Conservation (phyloP, 1,140 invertebrate genomes). For the Tetranychus cinnabarinus region DNA sequence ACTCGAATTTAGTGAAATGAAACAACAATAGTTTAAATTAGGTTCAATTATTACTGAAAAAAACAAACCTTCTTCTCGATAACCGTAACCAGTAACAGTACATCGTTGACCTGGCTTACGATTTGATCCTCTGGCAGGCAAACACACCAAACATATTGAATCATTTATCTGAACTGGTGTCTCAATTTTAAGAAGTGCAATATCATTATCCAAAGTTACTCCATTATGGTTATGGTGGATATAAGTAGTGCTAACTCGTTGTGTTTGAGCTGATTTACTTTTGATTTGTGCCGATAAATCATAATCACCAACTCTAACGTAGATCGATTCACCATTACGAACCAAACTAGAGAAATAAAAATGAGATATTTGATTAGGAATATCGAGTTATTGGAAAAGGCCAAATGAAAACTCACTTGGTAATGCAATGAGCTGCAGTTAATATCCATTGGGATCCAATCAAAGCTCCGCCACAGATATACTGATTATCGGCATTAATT, state of each 20-base stretch:
- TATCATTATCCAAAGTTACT: constrained; percentile 76
- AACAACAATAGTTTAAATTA: background rate
- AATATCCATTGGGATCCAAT: constrained; percentile 84
- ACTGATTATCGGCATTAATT: constrained; percentile 76
- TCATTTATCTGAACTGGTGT: constrained; percentile 65
- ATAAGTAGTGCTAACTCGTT: constrained; percentile 68
- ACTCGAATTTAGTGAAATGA: background rate
- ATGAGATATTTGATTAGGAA: background rate
- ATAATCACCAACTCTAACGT: constrained; percentile 74
- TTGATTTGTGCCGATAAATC: constrained; percentile 55
- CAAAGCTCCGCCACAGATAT: constrained; percentile 79
- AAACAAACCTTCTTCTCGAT: constrained; percentile 57
- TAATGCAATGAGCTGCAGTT: constrained; percentile 83
- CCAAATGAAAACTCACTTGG: constrained; percentile 39
- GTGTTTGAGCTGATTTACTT: constrained; percentile 60
- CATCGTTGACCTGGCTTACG: constrained; percentile 64
- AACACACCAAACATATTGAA: constrained; percentile 58
- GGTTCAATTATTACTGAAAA: background rate
- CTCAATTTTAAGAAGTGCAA: constrained; percentile 71
- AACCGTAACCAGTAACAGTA: constrained; percentile 77
- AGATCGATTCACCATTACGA: constrained; percentile 64
- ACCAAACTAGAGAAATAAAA: constrained; percentile 42
- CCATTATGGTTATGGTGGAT: constrained; percentile 92
- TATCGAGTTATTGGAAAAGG: background rate
- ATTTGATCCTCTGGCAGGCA: constrained; percentile 58